These are phyloP conservation scores for Stenolophus ochropezus DNA, from an alignment of 2,888 invertebrate genomes.

Conservation along the genomic window DNA sequence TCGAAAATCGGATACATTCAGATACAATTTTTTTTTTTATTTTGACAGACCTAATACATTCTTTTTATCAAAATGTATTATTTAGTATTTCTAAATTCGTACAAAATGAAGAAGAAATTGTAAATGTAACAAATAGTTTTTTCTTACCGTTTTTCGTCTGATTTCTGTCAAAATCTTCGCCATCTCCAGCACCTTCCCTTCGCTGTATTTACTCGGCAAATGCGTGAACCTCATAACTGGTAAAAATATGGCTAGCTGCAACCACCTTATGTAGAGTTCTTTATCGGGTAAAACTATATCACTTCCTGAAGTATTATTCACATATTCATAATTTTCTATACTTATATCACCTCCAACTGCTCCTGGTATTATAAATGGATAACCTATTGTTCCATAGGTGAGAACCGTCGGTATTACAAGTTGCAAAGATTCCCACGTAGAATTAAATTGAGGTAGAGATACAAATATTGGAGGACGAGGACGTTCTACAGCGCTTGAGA, in stretches of 20 bases:
- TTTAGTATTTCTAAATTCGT: too few species aligned
- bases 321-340: too few species aligned
- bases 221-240: slow-evolving; percentile 95
- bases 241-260: slow-evolving; percentile 91
- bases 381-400: slow-evolving; percentile 92
- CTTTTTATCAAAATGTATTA: too few species aligned
- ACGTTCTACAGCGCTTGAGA: slow-evolving; percentile 87
- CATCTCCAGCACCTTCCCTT: slow-evolving; percentile 84
- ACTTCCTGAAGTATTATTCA: slow-evolving; percentile 73
- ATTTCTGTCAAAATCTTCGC: slow-evolving; percentile 84
- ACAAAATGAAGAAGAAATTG: too few species aligned
- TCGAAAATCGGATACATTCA: too few species aligned
- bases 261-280: slow-evolving; percentile 92
- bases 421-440: slow-evolving; percentile 85
- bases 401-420: slow-evolving; percentile 91
- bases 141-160: slow-evolving; percentile 82
- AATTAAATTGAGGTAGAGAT: slow-evolving; percentile 88
- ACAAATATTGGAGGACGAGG: slow-evolving; percentile 92
- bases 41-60: too few species aligned
- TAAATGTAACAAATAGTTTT: too few species aligned
- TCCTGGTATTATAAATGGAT: slow-evolving; percentile 94
- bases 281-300: slow-evolving; percentile 79
- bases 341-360: slow-evolving; percentile 94
- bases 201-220: slow-evolving; percentile 91
- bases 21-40: too few species aligned